These are phyloP conservation scores for Microtus oregoni DNA, from an alignment of 2,113 vertebrate species.

Conservation along the genomic window DNA sequence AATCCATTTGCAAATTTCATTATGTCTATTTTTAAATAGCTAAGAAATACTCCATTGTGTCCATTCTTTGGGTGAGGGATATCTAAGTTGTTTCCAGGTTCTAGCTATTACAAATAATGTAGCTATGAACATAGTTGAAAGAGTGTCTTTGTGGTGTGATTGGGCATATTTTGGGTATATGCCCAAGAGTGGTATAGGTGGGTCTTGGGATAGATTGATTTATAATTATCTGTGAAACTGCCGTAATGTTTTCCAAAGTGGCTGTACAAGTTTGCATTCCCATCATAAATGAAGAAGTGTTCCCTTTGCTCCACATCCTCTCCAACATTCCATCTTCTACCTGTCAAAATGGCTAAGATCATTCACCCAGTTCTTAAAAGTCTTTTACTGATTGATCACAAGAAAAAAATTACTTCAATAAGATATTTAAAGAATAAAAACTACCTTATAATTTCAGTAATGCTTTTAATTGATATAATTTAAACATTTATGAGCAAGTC, in stretches of 20 bases:
- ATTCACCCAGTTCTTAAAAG: background rate
- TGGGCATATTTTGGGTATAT: background rate
- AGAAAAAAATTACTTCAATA: constrained; percentile 32
- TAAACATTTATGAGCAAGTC: background rate
- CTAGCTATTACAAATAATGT: background rate
- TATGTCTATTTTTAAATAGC: background rate
- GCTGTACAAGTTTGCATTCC: background rate
- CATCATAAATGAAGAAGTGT: background rate
- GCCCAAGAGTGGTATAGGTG: background rate
- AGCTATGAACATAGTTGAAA: background rate
- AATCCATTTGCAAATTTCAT: background rate
- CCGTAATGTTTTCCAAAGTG: background rate
- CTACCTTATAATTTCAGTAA: background rate
- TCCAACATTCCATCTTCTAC: background rate
- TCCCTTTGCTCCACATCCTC: background rate
- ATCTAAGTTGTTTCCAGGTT: background rate
- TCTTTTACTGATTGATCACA: background rate
- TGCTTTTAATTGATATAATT: constrained; percentile 49
- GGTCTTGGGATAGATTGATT: background rate
- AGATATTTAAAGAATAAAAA: constrained; percentile 25
- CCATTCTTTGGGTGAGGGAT: background rate
- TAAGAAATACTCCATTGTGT: background rate
- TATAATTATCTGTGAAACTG: background rate
- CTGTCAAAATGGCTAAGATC: background rate
- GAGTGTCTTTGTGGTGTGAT: background rate